Evolutionary conservation across 2,888 invertebrate genomes (phyloP), one percentile per base, ranked within the genome.

Genomic region (Ariolimax columbianus): DNA sequence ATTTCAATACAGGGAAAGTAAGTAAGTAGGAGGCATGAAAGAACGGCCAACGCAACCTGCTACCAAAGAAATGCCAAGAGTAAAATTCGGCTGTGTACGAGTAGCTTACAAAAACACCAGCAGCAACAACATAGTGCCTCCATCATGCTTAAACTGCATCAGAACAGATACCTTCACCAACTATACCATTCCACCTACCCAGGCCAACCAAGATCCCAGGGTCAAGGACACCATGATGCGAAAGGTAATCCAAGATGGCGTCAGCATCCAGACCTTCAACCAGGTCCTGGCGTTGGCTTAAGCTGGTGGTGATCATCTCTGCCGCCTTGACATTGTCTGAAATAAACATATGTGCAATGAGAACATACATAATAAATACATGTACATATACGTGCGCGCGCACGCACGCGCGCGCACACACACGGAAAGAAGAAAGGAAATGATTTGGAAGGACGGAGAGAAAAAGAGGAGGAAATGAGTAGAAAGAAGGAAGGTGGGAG

Each of bases 171-270:
- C n/a, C n/a, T n/a, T n/a, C n/a, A n/a, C n/a, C n/a, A n/a, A n/a
- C n/a, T n/a, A n/a, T n/a, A n/a, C n/a, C 33, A 30, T 66, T 33
- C 17, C 30, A 66, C 78, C 86, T 87, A 66, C 90, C 86, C 77
- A 92, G 90, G 66, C 86, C 87, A 72, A 89, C 89, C 40, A 91
- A 88, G n/a, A 87, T 88, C 17, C 82, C 86, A 72, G 90, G 87
- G 85, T 91, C 90, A 51, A 93, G 89, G 40, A 91, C 92, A 14
- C 93, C 91, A 88, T 93, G 92, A 84, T 93, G 93, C 36, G 92
- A 82, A 30, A 93, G 91, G 87, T 93, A 93, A 87, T 92, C 93
- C 83, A 92, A 91, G 78, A 93, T 91, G 59, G 92, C 91, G 77
- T 93, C 93, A 0, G 93, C 90, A 85, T 93, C 93, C 38, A 93